Percentiles rank a stretch among this genome's conserved stretches.
Conservation (phyloP, 2,797 vertebrate species). For the Muscicapa striata region DNA sequence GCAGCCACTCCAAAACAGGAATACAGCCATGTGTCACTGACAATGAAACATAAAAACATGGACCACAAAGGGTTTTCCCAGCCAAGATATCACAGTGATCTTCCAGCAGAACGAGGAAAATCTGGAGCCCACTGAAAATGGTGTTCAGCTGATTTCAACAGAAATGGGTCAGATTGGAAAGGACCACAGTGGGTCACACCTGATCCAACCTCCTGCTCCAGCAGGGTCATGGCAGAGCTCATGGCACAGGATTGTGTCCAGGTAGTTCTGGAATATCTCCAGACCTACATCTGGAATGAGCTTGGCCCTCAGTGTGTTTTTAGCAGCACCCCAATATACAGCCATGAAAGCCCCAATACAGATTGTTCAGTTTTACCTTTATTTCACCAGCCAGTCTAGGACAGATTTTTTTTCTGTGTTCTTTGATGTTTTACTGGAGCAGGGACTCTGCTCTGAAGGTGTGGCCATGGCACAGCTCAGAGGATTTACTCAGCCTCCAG, state of each 20-base stretch:
- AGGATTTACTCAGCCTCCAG: constrained; percentile 22
- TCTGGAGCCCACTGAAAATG: neutral
- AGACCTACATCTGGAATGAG: neutral
- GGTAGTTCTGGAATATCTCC: neutral
- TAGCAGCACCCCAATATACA: neutral
- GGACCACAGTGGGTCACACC: neutral
- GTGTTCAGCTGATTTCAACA: neutral
- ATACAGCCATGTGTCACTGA: neutral
- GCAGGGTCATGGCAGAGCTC: neutral
- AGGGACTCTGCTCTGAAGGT: neutral
- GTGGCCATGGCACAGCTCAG: neutral
- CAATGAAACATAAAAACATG: neutral
- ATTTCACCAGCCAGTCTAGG: neutral
- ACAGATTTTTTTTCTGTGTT: rapidly evolving
- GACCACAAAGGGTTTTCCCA: neutral
- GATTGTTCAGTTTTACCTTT: neutral
- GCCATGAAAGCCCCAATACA: neutral
- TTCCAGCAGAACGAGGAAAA: neutral
- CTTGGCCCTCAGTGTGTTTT: neutral
- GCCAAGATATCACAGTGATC: neutral
- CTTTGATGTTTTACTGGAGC: neutral
- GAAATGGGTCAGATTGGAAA: neutral
- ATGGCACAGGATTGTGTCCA: neutral
- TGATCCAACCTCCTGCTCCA: neutral
- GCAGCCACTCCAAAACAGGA: neutral